phyloP scores from a whole-genome alignment of 2,888 invertebrate genomes.

The Cistogaster globosa region DNA sequence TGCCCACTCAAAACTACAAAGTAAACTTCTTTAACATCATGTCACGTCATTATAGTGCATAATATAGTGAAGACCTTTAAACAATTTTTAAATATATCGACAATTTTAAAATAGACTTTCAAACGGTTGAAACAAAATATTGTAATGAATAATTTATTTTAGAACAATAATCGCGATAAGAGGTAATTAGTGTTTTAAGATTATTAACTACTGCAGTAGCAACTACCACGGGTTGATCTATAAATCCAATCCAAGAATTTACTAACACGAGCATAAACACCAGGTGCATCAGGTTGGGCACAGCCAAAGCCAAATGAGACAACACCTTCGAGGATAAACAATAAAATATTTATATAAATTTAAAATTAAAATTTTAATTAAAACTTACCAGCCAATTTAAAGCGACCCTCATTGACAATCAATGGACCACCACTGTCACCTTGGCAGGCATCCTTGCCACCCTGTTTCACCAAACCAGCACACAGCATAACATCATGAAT shows the following conservation, averaged over 20 bases:
- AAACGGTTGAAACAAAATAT: too few species aligned
- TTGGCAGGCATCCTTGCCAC: conserved; percentile 82
- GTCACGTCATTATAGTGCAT: too few species aligned
- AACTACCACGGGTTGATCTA: conserved; percentile 77
- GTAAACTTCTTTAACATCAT: too few species aligned
- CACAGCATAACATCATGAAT: conserved; percentile 82
- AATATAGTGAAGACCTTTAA: too few species aligned
- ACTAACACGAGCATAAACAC: conserved; percentile 81
- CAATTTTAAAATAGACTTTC: too few species aligned
- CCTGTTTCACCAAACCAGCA: conserved; percentile 79
- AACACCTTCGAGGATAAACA: conserved; percentile 73
- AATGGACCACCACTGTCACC: conserved; percentile 82
- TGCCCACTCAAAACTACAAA: too few species aligned
- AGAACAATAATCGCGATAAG: neutral
- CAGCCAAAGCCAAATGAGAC: conserved; percentile 81
- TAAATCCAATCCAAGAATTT: conserved; percentile 80
- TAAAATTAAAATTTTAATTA: neutral
- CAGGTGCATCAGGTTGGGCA: conserved; percentile 80
- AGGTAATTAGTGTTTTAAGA: neutral
- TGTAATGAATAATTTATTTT: too few species aligned
- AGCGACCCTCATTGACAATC: conserved; percentile 78
- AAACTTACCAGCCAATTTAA: conserved; percentile 77
- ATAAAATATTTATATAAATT: neutral
- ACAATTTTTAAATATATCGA: too few species aligned
- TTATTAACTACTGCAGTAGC: conserved; percentile 77